phyloP scores from a whole-genome alignment of 2,113 vertebrate species.

The Mesoclemmys tuberculata region DNA sequence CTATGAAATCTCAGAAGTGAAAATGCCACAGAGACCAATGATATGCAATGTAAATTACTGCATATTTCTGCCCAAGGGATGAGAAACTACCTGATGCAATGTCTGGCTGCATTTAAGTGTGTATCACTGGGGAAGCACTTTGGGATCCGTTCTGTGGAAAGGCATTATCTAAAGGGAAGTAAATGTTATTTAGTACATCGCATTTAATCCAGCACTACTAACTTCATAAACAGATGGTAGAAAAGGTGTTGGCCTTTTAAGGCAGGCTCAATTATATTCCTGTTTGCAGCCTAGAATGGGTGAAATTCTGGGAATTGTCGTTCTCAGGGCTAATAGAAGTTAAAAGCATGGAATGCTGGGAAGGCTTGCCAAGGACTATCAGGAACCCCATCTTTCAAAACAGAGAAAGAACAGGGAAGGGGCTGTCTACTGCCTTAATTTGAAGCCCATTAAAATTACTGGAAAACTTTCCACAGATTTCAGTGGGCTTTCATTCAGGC shows the following conservation, averaged over 20 bases:
- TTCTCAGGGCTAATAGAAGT: not conserved
- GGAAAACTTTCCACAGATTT: not conserved
- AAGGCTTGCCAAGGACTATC: not conserved
- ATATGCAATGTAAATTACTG: not conserved
- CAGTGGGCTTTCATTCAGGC: not conserved
- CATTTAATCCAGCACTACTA: not conserved
- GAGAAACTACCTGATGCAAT: not conserved
- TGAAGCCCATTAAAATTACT: not conserved
- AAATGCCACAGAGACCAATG: not conserved
- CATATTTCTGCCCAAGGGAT: not conserved
- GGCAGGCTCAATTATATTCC: fast-evolving
- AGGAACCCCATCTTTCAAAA: not conserved
- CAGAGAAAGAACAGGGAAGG: not conserved
- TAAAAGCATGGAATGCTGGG: not conserved
- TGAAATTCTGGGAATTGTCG: not conserved
- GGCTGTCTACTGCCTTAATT: not conserved
- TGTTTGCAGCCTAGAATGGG: not conserved
- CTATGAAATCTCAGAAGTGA: not conserved
- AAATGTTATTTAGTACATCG: not conserved
- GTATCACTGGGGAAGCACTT: not conserved
- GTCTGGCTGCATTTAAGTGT: not conserved
- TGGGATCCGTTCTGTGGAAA: not conserved
- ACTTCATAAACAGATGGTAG: not conserved
- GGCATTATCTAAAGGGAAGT: not conserved
- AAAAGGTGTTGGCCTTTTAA: not conserved